phyloP scores from a whole-genome alignment of 2,888 invertebrate genomes.

The Aporophyla lueneburgensis region DNA sequence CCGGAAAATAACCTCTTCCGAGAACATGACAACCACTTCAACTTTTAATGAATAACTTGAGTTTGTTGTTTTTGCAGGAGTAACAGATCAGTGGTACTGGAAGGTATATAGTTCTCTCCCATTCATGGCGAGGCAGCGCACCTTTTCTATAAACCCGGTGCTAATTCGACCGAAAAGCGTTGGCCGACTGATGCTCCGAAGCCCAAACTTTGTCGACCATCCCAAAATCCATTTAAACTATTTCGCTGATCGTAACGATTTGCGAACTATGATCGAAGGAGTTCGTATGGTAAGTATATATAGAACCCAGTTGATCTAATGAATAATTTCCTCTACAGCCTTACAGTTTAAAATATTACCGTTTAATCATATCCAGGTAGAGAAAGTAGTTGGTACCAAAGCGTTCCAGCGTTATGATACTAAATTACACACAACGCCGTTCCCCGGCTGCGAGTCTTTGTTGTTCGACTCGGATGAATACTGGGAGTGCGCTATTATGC shows the following conservation, averaged over 20 bases:
- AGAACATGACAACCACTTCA: conserved; percentile 2
- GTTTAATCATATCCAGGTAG: conserved; percentile 72
- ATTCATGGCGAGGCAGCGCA: conserved; percentile 82
- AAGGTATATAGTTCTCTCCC: conserved; percentile 89
- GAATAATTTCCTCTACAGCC: background rate
- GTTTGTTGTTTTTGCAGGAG: conserved; percentile 77
- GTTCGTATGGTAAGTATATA: conserved; percentile 91
- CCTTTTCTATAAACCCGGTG: conserved; percentile 94
- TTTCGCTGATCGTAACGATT: conserved; percentile 93
- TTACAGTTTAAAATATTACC: background rate
- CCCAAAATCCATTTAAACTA: conserved; percentile 96
- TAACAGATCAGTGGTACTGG: conserved; percentile 91
- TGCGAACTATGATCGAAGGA: conserved; percentile 94
- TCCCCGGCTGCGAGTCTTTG: conserved; percentile 92
- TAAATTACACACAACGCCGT: conserved; percentile 87
- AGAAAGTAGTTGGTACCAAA: conserved; percentile 82
- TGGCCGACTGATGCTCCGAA: conserved; percentile 93
- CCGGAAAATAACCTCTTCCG: conserved; percentile 37
- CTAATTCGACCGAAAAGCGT: conserved; percentile 94
- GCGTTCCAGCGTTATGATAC: conserved; percentile 83
- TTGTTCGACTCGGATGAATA: conserved; percentile 92
- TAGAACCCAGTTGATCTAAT: background rate
- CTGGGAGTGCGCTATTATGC: conserved; percentile 94
- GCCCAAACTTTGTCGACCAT: conserved; percentile 93
- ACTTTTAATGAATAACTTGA: conserved; percentile 39